phyloP scores from a whole-genome alignment of 2,113 vertebrate species.

The Salvator merianae region DNA sequence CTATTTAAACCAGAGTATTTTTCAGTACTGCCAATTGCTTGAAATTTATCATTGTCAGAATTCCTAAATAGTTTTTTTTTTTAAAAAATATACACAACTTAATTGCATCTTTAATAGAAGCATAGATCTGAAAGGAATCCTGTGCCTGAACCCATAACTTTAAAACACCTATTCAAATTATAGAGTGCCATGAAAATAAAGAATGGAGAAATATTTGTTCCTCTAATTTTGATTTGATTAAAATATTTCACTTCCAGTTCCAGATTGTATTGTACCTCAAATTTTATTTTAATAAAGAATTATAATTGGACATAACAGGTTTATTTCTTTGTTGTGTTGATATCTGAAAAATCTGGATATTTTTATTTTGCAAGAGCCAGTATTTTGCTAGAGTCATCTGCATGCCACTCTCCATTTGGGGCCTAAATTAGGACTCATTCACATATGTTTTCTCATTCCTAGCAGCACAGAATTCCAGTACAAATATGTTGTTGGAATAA shows the following conservation, averaged over 20 bases:
- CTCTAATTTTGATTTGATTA: neutral
- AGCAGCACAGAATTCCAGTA: neutral
- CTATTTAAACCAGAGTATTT: too few relatives aligned
- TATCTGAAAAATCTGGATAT: neutral
- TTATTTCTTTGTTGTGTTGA: neutral
- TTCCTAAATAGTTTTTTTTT: too few relatives aligned
- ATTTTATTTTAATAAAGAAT: neutral
- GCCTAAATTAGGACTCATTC: slow-evolving; percentile 18
- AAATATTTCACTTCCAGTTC: neutral
- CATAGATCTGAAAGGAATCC: neutral
- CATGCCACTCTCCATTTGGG: neutral
- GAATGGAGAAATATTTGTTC: too few relatives aligned
- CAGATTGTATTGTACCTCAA: too few relatives aligned
- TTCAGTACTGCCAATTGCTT: too few relatives aligned
- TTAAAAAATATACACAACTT: too few relatives aligned
- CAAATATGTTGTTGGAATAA: slow-evolving; percentile 10
- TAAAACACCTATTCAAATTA: too few relatives aligned
- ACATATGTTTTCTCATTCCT: slow-evolving; percentile 16
- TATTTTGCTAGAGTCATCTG: neutral
- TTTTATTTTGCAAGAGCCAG: neutral
- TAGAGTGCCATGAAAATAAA: too few relatives aligned
- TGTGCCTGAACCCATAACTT: too few relatives aligned
- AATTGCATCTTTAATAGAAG: too few relatives aligned
- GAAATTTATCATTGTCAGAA: too few relatives aligned
- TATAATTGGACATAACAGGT: neutral